Evolutionary conservation across 2,113 vertebrate genomes (phyloP).

Genomic region (Silurus glanis): DNA sequence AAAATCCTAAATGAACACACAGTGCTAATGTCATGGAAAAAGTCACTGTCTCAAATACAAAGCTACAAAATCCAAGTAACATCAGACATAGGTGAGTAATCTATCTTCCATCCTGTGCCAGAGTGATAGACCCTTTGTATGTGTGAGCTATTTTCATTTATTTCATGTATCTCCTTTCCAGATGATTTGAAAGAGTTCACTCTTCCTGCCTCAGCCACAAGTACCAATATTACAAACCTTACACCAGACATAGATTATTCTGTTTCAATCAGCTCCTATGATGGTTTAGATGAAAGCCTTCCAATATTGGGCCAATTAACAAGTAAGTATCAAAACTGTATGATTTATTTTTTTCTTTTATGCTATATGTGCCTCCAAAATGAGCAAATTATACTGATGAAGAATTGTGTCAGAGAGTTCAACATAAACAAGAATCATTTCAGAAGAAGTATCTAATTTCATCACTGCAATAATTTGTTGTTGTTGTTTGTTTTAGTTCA

Average conservation of each 20-base stretch:
- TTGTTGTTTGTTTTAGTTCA: slow-evolving; percentile 73
- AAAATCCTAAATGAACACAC: slow-evolving; percentile 98
- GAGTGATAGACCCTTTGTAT: neutral
- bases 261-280: slow-evolving; percentile 86
- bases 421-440: neutral
- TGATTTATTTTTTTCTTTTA: neutral
- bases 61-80: slow-evolving; percentile 92
- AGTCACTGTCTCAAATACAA: slow-evolving; percentile 80
- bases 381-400: neutral
- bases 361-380: neutral
- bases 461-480: neutral
- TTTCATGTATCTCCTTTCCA: slow-evolving; percentile 61
- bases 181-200: slow-evolving; percentile 88
- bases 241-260: slow-evolving; percentile 86
- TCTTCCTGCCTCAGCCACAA: slow-evolving; percentile 79
- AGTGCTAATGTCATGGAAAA: slow-evolving; percentile 96
- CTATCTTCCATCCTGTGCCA: neutral
- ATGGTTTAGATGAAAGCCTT: slow-evolving; percentile 86
- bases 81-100: slow-evolving; percentile 83
- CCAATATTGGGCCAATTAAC: slow-evolving; percentile 94
- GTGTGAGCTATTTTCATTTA: neutral
- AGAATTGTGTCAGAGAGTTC: neutral
- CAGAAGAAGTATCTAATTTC: neutral
- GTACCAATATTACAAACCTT: slow-evolving; percentile 84
- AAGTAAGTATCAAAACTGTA: slow-evolving; percentile 77